Conservation (phyloP, 2,113 vertebrate genomes). For the Triplophysa dalaica region DNA sequence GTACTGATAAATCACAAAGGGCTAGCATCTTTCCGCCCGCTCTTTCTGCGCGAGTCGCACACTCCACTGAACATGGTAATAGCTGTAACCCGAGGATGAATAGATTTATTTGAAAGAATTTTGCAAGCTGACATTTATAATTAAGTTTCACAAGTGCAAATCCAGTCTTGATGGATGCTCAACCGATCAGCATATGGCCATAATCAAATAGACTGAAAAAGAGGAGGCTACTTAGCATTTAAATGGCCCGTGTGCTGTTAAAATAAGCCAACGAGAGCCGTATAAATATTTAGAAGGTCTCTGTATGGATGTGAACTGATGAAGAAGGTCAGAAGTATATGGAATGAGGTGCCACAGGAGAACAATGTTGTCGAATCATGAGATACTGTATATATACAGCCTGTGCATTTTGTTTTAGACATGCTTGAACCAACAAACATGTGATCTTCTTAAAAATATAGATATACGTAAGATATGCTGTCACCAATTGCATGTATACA, state of each 20-base stretch:
- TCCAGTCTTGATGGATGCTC: slow-evolving; percentile 71
- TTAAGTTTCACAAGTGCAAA: slow-evolving; percentile 77
- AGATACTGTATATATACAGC: no score
- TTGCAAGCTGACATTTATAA: slow-evolving; percentile 67
- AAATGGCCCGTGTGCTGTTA: slow-evolving; percentile 63
- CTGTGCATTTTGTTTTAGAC: no score
- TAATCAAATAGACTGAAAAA: slow-evolving; percentile 68
- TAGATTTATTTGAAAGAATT: slow-evolving; percentile 66
- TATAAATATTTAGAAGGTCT: slow-evolving; percentile 43
- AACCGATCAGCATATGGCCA: slow-evolving; percentile 62
- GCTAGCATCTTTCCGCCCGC: slow-evolving; percentile 56
- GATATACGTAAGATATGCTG: no score
- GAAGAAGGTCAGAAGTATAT: not conserved
- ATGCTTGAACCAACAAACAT: no score
- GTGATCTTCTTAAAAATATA: no score
- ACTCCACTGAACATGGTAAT: slow-evolving; percentile 56
- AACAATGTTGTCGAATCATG: slow-evolving; percentile 11
- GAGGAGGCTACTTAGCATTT: slow-evolving; percentile 78
- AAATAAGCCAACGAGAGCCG: slow-evolving; percentile 11
- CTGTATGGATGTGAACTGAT: slow-evolving; percentile 38
- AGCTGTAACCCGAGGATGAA: slow-evolving; percentile 63
- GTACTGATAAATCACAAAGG: slow-evolving; percentile 70
- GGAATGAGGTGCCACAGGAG: not conserved
- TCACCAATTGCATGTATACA: no score
- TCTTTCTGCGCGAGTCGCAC: not conserved